Percentiles rank a stretch among this genome's conserved stretches.
These are phyloP conservation scores for Siniperca knerii DNA, from an alignment of 2,113 vertebrate species.

Conservation along the genomic window DNA sequence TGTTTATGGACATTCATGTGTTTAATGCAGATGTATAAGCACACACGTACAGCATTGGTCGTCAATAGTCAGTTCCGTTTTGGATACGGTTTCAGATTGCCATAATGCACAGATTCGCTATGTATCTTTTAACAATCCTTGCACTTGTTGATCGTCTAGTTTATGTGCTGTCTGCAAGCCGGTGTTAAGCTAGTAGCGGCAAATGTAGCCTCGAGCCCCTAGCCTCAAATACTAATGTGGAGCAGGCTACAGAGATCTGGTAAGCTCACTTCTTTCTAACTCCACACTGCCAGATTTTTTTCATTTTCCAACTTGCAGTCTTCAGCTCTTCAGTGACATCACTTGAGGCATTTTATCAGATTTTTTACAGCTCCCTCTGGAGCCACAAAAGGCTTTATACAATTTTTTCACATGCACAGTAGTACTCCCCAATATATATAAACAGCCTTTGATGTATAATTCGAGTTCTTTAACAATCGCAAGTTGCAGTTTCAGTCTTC, in stretches of 20 bases:
- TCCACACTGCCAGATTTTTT: too few species aligned
- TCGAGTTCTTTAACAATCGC: too few species aligned
- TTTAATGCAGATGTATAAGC: background rate
- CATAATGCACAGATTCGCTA: background rate
- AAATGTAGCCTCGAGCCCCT: too few species aligned
- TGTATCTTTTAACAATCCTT: background rate
- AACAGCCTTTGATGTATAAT: background rate
- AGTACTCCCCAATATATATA: background rate
- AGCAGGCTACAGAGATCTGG: too few species aligned
- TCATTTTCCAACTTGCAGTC: too few species aligned
- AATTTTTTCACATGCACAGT: background rate
- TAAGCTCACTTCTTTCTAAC: too few species aligned
- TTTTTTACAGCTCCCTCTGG: too few species aligned
- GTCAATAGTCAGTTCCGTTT: background rate
- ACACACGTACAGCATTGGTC: slow-evolving; percentile 5
- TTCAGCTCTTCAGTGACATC: too few species aligned
- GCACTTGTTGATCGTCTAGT: background rate
- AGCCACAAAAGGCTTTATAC: background rate
- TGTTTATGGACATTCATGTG: background rate
- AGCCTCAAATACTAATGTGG: too few species aligned
- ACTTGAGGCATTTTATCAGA: too few species aligned
- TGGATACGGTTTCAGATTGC: background rate
- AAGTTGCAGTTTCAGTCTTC: too few species aligned
- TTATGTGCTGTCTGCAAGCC: background rate
- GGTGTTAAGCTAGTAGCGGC: background rate